Conservation (phyloP, 2,888 invertebrate genomes). For the Stenurella melanura region DNA sequence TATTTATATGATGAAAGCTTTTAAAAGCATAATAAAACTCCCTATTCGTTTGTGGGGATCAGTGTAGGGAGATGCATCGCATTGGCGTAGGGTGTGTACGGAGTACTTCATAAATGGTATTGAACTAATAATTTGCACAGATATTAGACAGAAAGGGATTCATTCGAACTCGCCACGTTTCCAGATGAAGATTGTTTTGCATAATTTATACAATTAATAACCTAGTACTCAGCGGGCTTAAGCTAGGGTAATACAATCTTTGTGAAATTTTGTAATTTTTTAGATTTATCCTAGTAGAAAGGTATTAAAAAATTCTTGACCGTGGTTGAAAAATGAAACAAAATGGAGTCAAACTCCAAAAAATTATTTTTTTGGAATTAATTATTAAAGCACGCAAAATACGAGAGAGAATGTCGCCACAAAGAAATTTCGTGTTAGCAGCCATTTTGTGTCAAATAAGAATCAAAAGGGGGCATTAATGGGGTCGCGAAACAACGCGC, state of each 20-base stretch:
- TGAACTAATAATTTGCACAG: not conserved
- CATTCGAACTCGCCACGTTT: not conserved
- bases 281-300: no score
- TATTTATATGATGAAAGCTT: constrained; percentile 69
- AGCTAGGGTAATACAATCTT: not conserved
- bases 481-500: no score
- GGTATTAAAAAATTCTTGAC: no score
- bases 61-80: constrained; percentile 1
- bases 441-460: no score
- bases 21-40: constrained; percentile 69
- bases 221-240: not conserved
- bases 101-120: not conserved
- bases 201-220: not conserved
- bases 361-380: no score
- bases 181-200: not conserved
- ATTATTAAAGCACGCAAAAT: no score
- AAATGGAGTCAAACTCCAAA: no score
- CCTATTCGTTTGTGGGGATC: constrained; percentile 43
- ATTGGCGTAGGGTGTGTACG: not conserved
- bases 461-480: no score
- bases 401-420: no score
- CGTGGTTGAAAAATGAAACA: no score
- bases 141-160: not conserved
- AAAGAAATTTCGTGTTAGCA: no score
- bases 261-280: no score